These are phyloP conservation scores for Riparia riparia DNA, from an alignment of 2,113 vertebrate genomes.

Conservation along the genomic window DNA sequence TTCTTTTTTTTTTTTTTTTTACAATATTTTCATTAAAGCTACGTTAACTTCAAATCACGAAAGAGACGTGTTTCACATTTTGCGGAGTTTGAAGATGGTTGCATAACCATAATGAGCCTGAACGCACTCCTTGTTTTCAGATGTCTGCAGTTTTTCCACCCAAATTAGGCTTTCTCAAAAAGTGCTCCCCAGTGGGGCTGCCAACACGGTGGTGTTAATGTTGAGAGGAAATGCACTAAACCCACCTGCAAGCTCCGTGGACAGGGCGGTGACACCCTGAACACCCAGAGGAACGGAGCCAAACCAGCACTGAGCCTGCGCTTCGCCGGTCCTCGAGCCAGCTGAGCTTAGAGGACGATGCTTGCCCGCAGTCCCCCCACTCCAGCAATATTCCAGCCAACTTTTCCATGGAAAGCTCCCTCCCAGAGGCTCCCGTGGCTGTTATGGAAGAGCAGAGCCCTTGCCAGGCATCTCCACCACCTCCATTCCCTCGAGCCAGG, in stretches of 20 bases:
- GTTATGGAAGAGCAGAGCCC: not conserved
- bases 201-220: not conserved
- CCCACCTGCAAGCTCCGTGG: not conserved
- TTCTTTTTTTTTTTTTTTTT: not conserved
- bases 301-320: not conserved
- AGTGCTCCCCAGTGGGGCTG: not conserved
- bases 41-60: not conserved
- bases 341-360: fast-evolving
- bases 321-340: not conserved
- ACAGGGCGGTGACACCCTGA: not conserved
- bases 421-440: not conserved
- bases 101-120: not conserved
- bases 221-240: not conserved
- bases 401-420: not conserved
- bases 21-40: not conserved
- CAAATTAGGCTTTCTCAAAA: constrained; percentile 14
- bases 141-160: constrained; percentile 17
- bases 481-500: fast-evolving
- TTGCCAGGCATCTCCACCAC: fast-evolving
- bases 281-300: not conserved
- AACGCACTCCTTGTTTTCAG: not conserved
- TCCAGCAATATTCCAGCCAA: not conserved
- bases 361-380: not conserved
- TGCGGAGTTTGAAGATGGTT: not conserved
- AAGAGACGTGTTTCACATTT: not conserved